These are phyloP conservation scores for Channallabes apus DNA, from an alignment of 2,797 vertebrate species.

Conservation along the genomic window DNA sequence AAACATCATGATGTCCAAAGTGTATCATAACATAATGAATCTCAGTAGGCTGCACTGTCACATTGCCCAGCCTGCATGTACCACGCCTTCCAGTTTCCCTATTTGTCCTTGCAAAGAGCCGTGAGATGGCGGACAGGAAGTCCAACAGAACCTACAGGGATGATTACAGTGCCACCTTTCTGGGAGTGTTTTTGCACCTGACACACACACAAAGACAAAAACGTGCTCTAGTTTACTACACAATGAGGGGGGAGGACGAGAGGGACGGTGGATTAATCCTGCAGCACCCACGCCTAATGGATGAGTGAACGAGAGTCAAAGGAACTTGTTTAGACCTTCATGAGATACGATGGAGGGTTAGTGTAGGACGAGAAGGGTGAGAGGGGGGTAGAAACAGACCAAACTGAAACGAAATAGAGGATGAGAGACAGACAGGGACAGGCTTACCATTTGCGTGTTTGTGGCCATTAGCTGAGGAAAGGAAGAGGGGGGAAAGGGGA, in stretches of 20 bases:
- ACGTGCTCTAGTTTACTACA: slow-evolving; percentile 54
- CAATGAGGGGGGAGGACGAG: slow-evolving; percentile 51
- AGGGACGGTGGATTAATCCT: slow-evolving; percentile 31
- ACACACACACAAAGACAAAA: slow-evolving; percentile 49
- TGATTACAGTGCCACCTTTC: slow-evolving; percentile 40
- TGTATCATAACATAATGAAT: neutral
- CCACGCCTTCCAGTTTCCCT: neutral
- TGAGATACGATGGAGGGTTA: slow-evolving; percentile 41
- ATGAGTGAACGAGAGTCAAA: slow-evolving; percentile 20
- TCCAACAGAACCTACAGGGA: slow-evolving; percentile 42
- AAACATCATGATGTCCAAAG: neutral
- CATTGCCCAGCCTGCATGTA: neutral
- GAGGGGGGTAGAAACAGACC: slow-evolving; percentile 45
- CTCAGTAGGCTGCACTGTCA: neutral
- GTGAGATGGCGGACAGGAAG: slow-evolving; percentile 36
- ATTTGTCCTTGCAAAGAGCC: slow-evolving; percentile 57
- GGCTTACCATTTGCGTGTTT: slow-evolving; percentile 99
- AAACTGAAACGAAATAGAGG: slow-evolving; percentile 69
- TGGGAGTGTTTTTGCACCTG: slow-evolving; percentile 26
- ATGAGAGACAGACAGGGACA: slow-evolving; percentile 78
- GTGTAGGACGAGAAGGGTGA: slow-evolving; percentile 42
- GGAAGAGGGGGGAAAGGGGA: slow-evolving; percentile 83
- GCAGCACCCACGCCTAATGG: slow-evolving; percentile 34
- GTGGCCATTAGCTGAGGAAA: slow-evolving; percentile 96
- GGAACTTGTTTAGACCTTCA: slow-evolving; percentile 19